Evolutionary conservation across 2,113 vertebrate species (phyloP).

Genomic region (Hiodon tergisus): DNA sequence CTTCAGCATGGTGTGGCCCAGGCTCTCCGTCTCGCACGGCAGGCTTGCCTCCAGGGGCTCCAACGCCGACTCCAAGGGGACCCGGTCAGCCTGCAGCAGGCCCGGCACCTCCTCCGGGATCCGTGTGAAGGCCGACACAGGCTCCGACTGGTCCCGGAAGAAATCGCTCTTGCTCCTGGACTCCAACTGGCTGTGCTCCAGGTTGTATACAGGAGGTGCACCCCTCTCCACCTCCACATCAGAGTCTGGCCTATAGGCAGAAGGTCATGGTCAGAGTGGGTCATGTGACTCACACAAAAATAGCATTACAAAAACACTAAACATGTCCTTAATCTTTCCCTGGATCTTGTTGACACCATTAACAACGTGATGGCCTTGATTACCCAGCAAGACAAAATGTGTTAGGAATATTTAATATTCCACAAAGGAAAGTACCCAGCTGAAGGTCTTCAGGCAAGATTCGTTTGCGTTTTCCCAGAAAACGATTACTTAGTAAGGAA

Average conservation of each 20-base stretch:
- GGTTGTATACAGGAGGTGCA: conserved; percentile 66
- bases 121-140: conserved; percentile 68
- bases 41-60: conserved; percentile 65
- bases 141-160: conserved; percentile 72
- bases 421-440: too few species aligned
- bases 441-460: too few species aligned
- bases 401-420: too few species aligned
- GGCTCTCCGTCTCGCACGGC: conserved; percentile 63
- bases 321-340: too few species aligned
- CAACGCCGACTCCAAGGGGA: conserved; percentile 55
- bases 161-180: conserved; percentile 74
- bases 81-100: conserved; percentile 61
- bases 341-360: too few species aligned
- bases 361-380: too few species aligned
- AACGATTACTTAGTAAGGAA: too few species aligned
- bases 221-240: conserved; percentile 60
- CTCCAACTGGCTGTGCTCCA: conserved; percentile 75
- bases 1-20: conserved; percentile 71
- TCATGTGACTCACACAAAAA: too few species aligned
- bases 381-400: too few species aligned
- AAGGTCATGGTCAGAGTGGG: too few species aligned
- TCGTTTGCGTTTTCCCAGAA: too few species aligned
- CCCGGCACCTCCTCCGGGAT: conserved; percentile 67
- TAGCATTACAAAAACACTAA: too few species aligned
- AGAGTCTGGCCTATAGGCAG: conserved; percentile 51